These are phyloP conservation scores for Copidosoma aretas DNA, from an alignment of 2,888 invertebrate genomes.

Conservation along the genomic window DNA sequence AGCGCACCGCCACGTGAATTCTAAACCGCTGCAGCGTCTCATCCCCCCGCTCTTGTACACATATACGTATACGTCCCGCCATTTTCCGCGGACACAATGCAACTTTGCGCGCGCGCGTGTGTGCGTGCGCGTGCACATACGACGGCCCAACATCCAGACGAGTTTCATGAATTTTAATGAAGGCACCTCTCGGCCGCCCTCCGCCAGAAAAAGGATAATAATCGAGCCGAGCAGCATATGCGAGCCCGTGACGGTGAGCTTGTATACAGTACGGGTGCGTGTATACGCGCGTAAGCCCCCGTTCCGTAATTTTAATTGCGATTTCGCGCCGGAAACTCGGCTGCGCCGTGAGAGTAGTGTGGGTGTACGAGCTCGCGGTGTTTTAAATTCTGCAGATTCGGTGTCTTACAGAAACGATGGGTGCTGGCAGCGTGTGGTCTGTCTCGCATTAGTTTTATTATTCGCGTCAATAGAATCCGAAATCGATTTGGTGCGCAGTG, in stretches of 20 bases:
- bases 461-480: too few relatives aligned
- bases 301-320: conserved; percentile 40
- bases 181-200: conserved; percentile 25
- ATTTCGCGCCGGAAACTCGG: conserved; percentile 32
- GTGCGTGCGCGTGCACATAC: conserved; percentile 18
- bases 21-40: conserved; percentile 51
- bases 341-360: neutral
- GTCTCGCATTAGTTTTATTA: too few relatives aligned
- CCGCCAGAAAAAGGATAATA: conserved; percentile 35
- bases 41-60: conserved; percentile 12
- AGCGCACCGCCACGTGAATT: conserved; percentile 52
- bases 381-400: too few relatives aligned
- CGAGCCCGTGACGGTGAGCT: neutral
- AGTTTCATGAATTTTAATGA: conserved; percentile 50
- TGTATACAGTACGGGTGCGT: neutral
- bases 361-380: too few relatives aligned
- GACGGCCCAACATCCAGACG: conserved; percentile 35
- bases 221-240: conserved; percentile 29
- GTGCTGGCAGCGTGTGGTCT: too few relatives aligned
- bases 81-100: conserved; percentile 32
- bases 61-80: conserved; percentile 17
- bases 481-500: too few relatives aligned
- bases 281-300: conserved; percentile 14
- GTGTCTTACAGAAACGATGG: too few relatives aligned
- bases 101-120: conserved; percentile 23